These are phyloP conservation scores for Spilogale gracilis DNA, from an alignment of 2,113 vertebrate genomes.

Conservation along the genomic window DNA sequence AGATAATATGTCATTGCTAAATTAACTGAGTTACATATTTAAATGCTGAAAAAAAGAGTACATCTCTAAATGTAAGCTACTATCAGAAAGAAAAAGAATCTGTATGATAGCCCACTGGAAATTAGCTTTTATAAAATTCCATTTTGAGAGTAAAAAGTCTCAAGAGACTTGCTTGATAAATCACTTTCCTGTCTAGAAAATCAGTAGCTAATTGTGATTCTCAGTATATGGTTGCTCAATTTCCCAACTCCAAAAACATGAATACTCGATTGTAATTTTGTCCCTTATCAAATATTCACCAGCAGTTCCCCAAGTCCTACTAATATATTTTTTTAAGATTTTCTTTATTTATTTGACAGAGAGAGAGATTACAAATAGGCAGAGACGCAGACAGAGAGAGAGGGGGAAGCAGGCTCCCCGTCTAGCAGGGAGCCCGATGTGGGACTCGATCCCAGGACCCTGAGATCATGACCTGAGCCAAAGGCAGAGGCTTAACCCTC, in stretches of 20 bases:
- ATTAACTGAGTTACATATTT: not conserved
- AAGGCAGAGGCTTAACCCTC: too few relatives aligned
- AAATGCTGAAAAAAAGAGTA: not conserved
- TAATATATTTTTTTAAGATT: not conserved
- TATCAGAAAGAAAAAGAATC: not conserved
- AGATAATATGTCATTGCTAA: not conserved
- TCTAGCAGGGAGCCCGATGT: too few relatives aligned
- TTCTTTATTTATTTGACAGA: too few relatives aligned
- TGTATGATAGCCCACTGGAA: not conserved
- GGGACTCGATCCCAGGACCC: too few relatives aligned
- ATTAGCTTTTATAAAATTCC: not conserved
- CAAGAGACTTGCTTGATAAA: not conserved
- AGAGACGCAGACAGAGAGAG: too few relatives aligned
- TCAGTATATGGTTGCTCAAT: not conserved
- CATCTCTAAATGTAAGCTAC: not conserved
- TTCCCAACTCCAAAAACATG: not conserved
- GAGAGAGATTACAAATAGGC: too few relatives aligned
- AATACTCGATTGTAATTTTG: not conserved
- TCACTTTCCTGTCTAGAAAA: not conserved
- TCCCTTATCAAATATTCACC: not conserved
- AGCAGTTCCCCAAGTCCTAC: not conserved
- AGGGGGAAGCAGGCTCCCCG: too few relatives aligned
- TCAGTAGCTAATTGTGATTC: not conserved
- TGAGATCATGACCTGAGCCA: too few relatives aligned
- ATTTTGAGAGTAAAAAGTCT: not conserved